Evolutionary conservation across 2,113 vertebrate genomes (phyloP).

Genomic region (Heteronetta atricapilla): DNA sequence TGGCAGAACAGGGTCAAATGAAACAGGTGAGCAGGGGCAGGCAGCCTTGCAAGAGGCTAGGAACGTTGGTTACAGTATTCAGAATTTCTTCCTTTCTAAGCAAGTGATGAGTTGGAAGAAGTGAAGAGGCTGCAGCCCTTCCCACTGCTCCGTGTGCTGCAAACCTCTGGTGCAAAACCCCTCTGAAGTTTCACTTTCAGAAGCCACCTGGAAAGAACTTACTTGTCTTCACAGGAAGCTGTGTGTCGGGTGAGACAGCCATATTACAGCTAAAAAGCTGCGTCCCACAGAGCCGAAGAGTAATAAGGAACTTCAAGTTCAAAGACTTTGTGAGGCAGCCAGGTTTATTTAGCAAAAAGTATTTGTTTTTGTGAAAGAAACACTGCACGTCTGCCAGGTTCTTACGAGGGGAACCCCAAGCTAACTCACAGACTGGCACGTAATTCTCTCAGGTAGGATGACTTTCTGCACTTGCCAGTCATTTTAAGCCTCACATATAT

Average conservation of each 20-base stretch:
- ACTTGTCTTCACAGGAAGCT: background rate
- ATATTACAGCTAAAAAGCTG: background rate
- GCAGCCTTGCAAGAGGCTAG: background rate
- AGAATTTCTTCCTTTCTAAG: background rate
- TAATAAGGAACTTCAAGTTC: background rate
- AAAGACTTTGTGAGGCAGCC: background rate
- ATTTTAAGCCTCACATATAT: background rate
- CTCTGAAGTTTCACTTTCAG: background rate
- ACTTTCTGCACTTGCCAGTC: conserved; percentile 25
- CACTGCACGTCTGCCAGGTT: background rate
- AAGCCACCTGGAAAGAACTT: background rate
- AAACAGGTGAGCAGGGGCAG: background rate
- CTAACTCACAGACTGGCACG: background rate
- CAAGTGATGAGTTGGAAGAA: background rate
- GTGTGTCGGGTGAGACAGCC: background rate
- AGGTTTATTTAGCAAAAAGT: background rate
- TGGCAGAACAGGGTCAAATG: background rate
- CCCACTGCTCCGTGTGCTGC: background rate
- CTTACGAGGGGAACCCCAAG: background rate
- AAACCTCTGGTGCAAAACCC: background rate
- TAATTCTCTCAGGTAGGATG: background rate
- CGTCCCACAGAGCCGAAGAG: background rate
- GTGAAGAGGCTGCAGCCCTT: background rate
- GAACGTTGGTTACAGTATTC: background rate
- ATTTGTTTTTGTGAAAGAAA: background rate